Percentiles rank a stretch among this genome's conserved stretches.
phyloP scores from a whole-genome alignment of 2,888 invertebrate genomes.

The Xanthia icteritia region DNA sequence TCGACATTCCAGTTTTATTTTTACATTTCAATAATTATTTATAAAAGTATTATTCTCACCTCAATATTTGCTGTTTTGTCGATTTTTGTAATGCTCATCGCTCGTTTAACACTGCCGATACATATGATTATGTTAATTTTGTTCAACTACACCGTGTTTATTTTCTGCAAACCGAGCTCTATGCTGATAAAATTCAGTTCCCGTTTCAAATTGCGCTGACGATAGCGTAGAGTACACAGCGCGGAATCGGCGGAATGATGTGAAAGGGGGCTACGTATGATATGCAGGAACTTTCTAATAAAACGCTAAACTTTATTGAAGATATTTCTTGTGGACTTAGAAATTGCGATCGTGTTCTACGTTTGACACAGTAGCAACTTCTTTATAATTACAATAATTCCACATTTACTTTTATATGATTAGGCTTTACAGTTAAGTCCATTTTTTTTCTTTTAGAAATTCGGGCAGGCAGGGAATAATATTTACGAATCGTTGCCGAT shows the following conservation, averaged over 20 bases:
- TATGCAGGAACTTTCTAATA: constrained; percentile 57
- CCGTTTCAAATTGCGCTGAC: constrained; percentile 39
- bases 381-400: not conserved
- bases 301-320: constrained; percentile 28
- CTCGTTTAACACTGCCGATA: constrained; percentile 32
- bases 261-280: constrained; percentile 48
- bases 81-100: constrained; percentile 48
- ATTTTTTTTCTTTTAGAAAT: not conserved
- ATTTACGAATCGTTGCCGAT: constrained; percentile 11
- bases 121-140: constrained; percentile 50
- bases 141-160: constrained; percentile 23
- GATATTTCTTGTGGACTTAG: constrained; percentile 36
- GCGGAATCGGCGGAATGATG: constrained; percentile 33
- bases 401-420: not conserved
- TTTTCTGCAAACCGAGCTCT: constrained; percentile 21
- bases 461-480: not conserved
- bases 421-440: not conserved
- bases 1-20: not conserved
- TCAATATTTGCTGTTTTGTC: constrained; percentile 26
- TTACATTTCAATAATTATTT: not conserved
- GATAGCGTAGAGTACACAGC: constrained; percentile 29
- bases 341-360: constrained; percentile 18
- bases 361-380: constrained; percentile 3
- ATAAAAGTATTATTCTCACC: constrained; percentile 37
- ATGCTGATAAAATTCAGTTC: constrained; percentile 25